Conservation (phyloP, 1,140 invertebrate species). For the Drosophila arawakana region DNA sequence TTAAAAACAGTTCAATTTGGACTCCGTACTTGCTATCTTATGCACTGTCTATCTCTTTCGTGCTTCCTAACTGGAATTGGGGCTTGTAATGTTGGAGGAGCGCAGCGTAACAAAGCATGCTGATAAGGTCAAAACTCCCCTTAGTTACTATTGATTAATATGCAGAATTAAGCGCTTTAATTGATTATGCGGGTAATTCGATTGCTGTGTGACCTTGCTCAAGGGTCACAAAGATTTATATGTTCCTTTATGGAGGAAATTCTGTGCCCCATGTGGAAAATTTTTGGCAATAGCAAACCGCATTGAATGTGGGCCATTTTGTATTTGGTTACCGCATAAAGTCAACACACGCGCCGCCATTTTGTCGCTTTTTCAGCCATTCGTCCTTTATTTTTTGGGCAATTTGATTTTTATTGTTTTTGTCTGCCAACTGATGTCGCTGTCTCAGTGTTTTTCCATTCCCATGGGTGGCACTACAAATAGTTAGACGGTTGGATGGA, state of each 20-base stretch:
- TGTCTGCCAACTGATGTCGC: conserved; percentile 27
- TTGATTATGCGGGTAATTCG: conserved; percentile 19
- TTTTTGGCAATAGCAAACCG: conserved; percentile 11
- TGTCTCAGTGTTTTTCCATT: background rate
- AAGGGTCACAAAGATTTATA: background rate
- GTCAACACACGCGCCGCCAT: conserved; percentile 59
- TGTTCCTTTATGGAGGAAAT: conserved; percentile 10
- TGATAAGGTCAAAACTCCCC: conserved; percentile 23
- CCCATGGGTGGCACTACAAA: conserved; percentile 5
- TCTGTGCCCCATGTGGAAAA: conserved; percentile 8
- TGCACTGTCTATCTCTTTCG: conserved; percentile 2
- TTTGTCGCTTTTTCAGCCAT: conserved; percentile 49
- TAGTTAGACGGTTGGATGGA: background rate
- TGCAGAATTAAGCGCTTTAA: conserved; percentile 17
- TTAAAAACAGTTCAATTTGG: background rate
- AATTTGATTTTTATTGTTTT: conserved; percentile 67
- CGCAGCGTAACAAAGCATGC: conserved; percentile 1
- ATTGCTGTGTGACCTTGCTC: conserved; percentile 17
- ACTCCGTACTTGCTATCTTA: conserved; percentile 2
- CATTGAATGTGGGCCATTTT: conserved; percentile 12
- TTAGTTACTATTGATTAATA: conserved; percentile 19
- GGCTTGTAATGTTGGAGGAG: conserved; percentile 11
- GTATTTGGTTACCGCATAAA: conserved; percentile 10
- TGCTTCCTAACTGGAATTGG: conserved; percentile 2
- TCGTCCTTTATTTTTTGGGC: background rate